Base-by-base conservation (phyloP, 2,113 vertebrate species). In the Sebastes schlegelii region DNA sequence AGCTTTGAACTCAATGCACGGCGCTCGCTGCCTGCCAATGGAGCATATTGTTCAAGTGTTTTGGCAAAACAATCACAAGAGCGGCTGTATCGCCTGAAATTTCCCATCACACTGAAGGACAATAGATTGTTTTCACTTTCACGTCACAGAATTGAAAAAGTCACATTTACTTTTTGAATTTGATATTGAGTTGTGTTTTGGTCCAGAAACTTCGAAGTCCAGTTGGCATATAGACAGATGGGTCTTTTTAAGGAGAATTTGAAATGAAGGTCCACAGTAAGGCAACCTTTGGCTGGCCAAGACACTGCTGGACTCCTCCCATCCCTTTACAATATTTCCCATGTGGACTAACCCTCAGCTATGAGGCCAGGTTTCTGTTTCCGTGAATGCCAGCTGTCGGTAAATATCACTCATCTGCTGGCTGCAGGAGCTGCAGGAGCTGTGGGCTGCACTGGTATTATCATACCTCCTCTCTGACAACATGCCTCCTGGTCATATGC, bases 341-440 rank as follows among this genome's bases (percentile, higher is more conserved):
- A 81, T 75, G 85, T 90, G 84, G 55, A 43, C 52, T 76, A 26
- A 89, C 84, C 87, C 83, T 85, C 78, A 83, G 88, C 68, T 62
- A 12, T 10, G 63, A 85, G 88, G 74, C 34, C 12, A 68, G 6
- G 61, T 23, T 43, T 40, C 60, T 62, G 68, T 72, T 82, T 87
- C 76, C 67, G 77, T 74, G 69, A 82, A 65, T 73, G 40, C 82
- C 82, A 83, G 84, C 63, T 4, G 2, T n/a, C 1, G 51, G 40
- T 88, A 77, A 85, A 72, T 40, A 79, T 84, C 83, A 83, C 78
- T 75, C 55, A 23, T 23, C 52, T 74, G 58, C 26, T 70, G 43
- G 42, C 58, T 46, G 61, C 62, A 40, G 72, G 62, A 73, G 73
- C 68, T 21, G 34, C 34, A 4, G 34, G 34, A 34, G 34, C 34